Percentiles rank a stretch among this genome's conserved stretches.
Evolutionary conservation across 2,113 vertebrate genomes (phyloP).

Genomic region (Phyllopteryx taeniolatus): DNA sequence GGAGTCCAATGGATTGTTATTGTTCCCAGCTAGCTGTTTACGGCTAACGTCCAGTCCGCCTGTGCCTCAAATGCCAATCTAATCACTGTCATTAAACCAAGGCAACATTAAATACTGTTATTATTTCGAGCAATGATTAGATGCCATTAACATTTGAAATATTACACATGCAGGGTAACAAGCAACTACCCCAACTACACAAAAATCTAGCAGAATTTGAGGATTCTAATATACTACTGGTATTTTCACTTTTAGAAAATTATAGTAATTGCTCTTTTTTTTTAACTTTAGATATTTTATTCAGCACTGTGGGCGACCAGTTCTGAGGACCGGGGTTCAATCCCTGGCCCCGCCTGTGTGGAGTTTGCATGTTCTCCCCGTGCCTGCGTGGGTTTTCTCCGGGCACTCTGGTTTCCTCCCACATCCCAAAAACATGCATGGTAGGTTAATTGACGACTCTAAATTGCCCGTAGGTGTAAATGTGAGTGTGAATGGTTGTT

Average conservation of each 20-base stretch:
- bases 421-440: too few relatives aligned
- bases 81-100: conserved; percentile 49
- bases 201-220: background rate
- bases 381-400: too few relatives aligned
- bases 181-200: conserved; percentile 5
- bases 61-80: conserved; percentile 12
- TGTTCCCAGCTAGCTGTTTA: conserved; percentile 5
- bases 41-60: conserved; percentile 3
- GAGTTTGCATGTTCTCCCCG: too few relatives aligned
- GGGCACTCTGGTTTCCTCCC: too few relatives aligned
- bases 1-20: conserved; percentile 10
- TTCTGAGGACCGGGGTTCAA: too few relatives aligned
- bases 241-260: background rate
- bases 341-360: too few relatives aligned
- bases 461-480: too few relatives aligned
- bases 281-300: background rate
- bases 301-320: background rate
- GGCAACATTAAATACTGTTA: conserved; percentile 40
- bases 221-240: background rate
- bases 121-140: conserved; percentile 37
- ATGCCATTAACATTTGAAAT: conserved; percentile 22
- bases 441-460: too few relatives aligned
- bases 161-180: background rate
- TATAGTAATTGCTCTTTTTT: background rate
- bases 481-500: too few relatives aligned